Evolutionary conservation across 2,113 vertebrate genomes (phyloP), one percentile per base, ranked within the genome.

Genomic region (Columbina picui): DNA sequence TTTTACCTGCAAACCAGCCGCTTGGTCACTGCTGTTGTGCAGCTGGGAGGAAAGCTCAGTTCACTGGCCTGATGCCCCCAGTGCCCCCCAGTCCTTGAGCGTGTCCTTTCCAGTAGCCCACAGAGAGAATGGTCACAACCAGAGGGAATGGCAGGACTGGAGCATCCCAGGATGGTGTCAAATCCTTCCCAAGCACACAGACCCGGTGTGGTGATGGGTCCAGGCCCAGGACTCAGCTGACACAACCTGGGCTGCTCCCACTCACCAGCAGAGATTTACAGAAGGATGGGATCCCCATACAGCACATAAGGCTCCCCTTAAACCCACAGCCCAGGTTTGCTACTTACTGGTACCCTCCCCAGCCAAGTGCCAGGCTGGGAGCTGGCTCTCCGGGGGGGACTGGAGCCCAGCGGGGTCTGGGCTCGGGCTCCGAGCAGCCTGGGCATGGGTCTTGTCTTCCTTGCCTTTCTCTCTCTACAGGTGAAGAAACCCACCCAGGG

Each of bases 311-410:
- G 76, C 49, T 77, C 30, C 63, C 77, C 84, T 52, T 41, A 1
- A 9, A 49, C 81, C 90, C 81, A 20, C 1, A 0, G 57, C 79
- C 79, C 80, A 14, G 70, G n/a, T 45, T 71, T 90, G 82, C 95
- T 99, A 99, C 99, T 99, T 98, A 99, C 99, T 97, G 95, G 97
- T 98, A 96, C 98, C 98, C 98, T 99, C 97, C 95, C 97, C 98
- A 96, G 98, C 97, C 96, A 86, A 98, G 95, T 96, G 98, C 74
- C 98, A 94, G 98, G 98, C 98, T 87, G 98, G 98, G 97, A 96
- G 98, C 69, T 98, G 98, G 97, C 98, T 98, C 96, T 98, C 98
- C 98, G 78, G 97, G 96, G 97, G 96, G 94, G 98, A 98, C 97
- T 97, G 98, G 97, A 98, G 98, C 97, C 96, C 97, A 90, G 97